These are phyloP conservation scores for Enteromius thamalakanensis DNA, from an alignment of 2,797 vertebrate genomes.

Conservation along the genomic window DNA sequence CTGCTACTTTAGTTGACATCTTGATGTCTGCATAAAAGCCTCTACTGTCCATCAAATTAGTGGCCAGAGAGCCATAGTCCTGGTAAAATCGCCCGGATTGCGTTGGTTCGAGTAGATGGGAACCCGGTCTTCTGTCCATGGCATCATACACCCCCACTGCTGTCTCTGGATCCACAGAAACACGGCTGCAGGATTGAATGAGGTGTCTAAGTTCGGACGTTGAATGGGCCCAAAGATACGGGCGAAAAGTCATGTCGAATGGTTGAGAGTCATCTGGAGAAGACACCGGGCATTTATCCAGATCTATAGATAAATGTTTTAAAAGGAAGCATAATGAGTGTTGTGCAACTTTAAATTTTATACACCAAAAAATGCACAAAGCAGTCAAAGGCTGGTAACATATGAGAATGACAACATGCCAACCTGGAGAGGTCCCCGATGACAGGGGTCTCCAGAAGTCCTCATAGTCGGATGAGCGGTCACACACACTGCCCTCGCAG, in stretches of 20 bases:
- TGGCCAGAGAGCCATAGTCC: slow-evolving; percentile 65
- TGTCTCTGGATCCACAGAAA: slow-evolving; percentile 26
- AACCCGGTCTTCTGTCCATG: slow-evolving; percentile 73
- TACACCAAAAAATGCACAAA: not conserved
- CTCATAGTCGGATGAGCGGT: slow-evolving; percentile 83
- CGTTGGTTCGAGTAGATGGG: slow-evolving; percentile 69
- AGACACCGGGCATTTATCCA: slow-evolving; percentile 86
- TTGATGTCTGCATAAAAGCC: slow-evolving; percentile 73
- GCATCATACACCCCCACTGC: slow-evolving; percentile 25
- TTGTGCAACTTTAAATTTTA: not conserved
- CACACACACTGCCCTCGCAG: slow-evolving; percentile 83
- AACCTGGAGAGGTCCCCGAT: slow-evolving; percentile 90
- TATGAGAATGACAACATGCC: slow-evolving; percentile 19
- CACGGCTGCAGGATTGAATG: slow-evolving; percentile 74
- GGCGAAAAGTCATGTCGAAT: slow-evolving; percentile 86
- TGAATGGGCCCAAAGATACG: slow-evolving; percentile 86
- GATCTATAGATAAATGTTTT: slow-evolving; percentile 71
- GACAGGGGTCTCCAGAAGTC: slow-evolving; percentile 95
- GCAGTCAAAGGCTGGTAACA: not conserved
- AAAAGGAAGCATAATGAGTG: not conserved
- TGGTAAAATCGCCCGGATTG: slow-evolving; percentile 64
- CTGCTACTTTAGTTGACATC: slow-evolving; percentile 71
- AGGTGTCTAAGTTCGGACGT: slow-evolving; percentile 82
- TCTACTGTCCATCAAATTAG: slow-evolving; percentile 63
- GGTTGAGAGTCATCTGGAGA: slow-evolving; percentile 85